Conservation (phyloP, 2,797 vertebrate species). For the Euphonia xanthogaster region DNA sequence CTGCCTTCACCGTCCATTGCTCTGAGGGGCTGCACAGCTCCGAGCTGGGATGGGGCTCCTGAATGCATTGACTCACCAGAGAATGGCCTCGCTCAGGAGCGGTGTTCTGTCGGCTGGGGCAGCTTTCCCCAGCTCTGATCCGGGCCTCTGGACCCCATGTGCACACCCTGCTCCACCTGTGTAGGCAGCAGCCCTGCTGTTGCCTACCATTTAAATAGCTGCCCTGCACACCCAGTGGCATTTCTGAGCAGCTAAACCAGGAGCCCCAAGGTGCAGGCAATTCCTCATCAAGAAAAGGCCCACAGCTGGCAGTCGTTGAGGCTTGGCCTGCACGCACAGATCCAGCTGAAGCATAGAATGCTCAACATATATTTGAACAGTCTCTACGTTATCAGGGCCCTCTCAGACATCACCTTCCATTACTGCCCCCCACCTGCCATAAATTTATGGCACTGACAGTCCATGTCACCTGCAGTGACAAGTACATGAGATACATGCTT, state of each 20-base stretch:
- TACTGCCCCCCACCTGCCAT: not conserved
- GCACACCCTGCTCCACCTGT: accelerated
- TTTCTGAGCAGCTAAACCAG: not conserved
- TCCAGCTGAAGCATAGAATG: accelerated
- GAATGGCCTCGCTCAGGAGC: accelerated
- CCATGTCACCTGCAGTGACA: not conserved
- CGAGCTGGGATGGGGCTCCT: accelerated
- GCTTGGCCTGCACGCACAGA: not conserved
- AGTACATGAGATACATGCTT: accelerated
- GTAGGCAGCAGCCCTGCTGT: accelerated
- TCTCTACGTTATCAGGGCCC: accelerated
- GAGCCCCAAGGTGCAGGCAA: not conserved
- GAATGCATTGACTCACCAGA: not conserved
- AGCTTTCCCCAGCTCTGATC: accelerated
- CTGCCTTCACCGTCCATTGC: not conserved
- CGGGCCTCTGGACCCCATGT: accelerated
- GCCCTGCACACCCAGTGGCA: accelerated
- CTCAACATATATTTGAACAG: not conserved
- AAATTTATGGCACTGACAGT: not conserved
- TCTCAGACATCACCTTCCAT: not conserved
- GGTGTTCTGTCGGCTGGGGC: accelerated
- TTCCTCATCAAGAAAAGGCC: too few species aligned
- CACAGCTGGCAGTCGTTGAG: not conserved
- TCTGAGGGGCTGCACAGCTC: not conserved
- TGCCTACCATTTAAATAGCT: not conserved